Percentiles rank a stretch among this genome's conserved stretches.
phyloP scores from a whole-genome alignment of 2,797 vertebrate genomes.

The Buphagus erythrorhynchus region DNA sequence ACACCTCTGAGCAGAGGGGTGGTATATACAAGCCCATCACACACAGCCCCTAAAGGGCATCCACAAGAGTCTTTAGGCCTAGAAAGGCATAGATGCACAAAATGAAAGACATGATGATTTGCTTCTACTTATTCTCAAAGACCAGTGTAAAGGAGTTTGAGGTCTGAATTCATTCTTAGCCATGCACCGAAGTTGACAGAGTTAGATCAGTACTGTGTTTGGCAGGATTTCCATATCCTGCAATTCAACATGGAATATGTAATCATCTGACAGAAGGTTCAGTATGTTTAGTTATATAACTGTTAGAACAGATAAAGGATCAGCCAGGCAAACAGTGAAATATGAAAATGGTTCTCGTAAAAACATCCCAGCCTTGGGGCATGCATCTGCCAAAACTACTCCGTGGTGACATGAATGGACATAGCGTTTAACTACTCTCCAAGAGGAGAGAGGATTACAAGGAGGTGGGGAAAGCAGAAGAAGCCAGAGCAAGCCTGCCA shows the following conservation, averaged over 20 bases:
- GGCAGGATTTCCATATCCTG: conserved; percentile 49
- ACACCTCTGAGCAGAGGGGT: neutral
- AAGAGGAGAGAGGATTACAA: conserved; percentile 67
- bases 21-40: neutral
- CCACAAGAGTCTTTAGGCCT: neutral
- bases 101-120: neutral
- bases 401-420: conserved; percentile 71
- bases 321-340: conserved; percentile 75
- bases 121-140: neutral
- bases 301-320: conserved; percentile 76
- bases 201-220: conserved; percentile 38
- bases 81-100: neutral
- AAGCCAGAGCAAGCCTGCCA: conserved; percentile 72
- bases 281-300: conserved; percentile 74
- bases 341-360: conserved; percentile 75
- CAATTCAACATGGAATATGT: conserved; percentile 60
- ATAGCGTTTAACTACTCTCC: conserved; percentile 70
- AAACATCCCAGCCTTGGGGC: conserved; percentile 70
- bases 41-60: neutral
- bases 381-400: conserved; percentile 73
- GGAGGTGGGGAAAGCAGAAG: conserved; percentile 64
- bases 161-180: neutral
- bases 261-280: conserved; percentile 65
- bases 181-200: neutral
- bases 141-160: neutral